phyloP scores from a whole-genome alignment of 1,140 invertebrate species.

The Mycetomoellerius zeteki region DNA sequence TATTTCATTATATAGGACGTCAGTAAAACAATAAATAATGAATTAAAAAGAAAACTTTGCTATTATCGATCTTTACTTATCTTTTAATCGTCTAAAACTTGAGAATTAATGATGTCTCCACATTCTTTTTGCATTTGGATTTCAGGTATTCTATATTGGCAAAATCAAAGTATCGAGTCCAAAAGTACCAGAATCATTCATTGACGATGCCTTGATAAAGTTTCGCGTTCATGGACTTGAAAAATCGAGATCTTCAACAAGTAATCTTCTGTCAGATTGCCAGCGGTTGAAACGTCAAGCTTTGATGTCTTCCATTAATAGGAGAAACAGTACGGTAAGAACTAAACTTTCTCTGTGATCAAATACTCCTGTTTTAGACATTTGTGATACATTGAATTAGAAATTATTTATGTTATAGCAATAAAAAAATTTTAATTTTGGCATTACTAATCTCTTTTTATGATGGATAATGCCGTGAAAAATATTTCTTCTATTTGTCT shows the following conservation, averaged over 20 bases:
- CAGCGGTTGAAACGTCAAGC: constrained; percentile 82
- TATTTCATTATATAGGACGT: background rate
- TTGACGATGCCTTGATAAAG: constrained; percentile 95
- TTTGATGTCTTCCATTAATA: constrained; percentile 74
- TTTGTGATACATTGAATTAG: background rate
- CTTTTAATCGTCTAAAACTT: background rate
- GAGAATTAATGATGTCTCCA: background rate
- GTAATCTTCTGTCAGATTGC: constrained; percentile 81
- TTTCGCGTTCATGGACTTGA: constrained; percentile 93
- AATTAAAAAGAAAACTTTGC: constrained; percentile 1
- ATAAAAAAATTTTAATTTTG: background rate
- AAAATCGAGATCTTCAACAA: constrained; percentile 87
- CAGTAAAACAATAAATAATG: background rate
- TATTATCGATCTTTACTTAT: background rate
- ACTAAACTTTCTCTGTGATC: no score
- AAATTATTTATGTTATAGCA: background rate
- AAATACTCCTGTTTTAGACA: background rate
- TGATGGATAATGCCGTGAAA: background rate
- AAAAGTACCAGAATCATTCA: constrained; percentile 95
- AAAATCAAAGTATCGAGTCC: constrained; percentile 95
- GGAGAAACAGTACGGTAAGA: constrained; percentile 83
- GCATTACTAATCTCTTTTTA: background rate
- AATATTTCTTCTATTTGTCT: background rate
- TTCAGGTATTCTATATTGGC: constrained; percentile 94
- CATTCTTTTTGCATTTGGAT: constrained; percentile 55